These are phyloP conservation scores for Pteropus alecto DNA, from an alignment of 2,113 vertebrate species.

Conservation along the genomic window DNA sequence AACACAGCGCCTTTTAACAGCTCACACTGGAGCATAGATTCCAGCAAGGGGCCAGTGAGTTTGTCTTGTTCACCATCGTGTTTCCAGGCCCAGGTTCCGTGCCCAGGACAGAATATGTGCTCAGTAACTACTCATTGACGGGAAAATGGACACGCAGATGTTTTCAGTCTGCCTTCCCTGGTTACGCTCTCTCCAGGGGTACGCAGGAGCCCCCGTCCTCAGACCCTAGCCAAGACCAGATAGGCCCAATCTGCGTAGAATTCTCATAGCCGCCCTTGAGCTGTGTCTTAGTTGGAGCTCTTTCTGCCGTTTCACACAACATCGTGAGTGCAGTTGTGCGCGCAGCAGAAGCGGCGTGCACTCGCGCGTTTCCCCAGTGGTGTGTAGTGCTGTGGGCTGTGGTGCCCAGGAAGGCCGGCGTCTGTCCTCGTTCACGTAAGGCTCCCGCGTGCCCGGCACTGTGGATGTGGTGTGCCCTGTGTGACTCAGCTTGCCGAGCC, in stretches of 20 bases:
- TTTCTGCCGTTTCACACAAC: not conserved
- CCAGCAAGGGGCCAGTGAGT: not conserved
- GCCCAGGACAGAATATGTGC: fast-evolving
- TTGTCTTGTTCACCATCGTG: fast-evolving
- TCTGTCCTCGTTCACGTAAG: not conserved
- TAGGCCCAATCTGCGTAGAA: not conserved
- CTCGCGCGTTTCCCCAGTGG: not conserved
- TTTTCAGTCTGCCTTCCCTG: not conserved
- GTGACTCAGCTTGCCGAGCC: no score
- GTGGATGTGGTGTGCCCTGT: no score
- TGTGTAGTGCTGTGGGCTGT: not conserved
- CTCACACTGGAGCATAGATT: not conserved
- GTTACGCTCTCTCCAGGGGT: not conserved
- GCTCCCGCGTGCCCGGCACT: not conserved
- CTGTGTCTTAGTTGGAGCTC: not conserved
- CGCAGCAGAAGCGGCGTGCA: fast-evolving
- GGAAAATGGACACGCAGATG: no score
- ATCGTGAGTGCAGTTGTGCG: no score
- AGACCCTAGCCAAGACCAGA: not conserved
- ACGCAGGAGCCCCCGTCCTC: not conserved
- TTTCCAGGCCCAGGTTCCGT: not conserved
- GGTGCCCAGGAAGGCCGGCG: not conserved
- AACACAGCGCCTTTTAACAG: no score
- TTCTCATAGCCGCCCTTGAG: not conserved
- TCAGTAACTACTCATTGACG: not conserved